Base-by-base conservation (phyloP, 2,888 invertebrate species). In the Drosophila pseudotakahashii region DNA sequence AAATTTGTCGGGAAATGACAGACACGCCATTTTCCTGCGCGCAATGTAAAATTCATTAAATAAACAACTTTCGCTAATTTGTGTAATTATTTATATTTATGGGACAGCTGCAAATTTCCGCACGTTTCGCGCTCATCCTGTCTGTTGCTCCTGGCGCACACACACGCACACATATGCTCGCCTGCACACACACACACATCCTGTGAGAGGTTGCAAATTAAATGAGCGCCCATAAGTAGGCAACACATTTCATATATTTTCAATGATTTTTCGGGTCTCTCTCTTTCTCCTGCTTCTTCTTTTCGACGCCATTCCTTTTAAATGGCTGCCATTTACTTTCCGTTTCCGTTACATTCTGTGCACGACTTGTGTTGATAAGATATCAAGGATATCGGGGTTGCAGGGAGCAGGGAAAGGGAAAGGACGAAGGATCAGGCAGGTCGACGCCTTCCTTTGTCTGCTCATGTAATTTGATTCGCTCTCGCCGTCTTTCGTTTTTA, bases 11-110 rank as follows among this genome's bases (percentile, higher is more conserved):
- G 58, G 54, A 69, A 58, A 59, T n/a, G 37, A 37, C 53, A 37
- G 55, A 48, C 55, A 68, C 68, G 41, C 68, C n/a, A 68, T 42
- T 59, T 69, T 69, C 71, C 68, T 60, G 51, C 14, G n/a, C 47
- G 39, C 66, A 64, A 76, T 64, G 67, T 61, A 64, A 79, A 80
- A 88, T 83, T 86, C 75, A 88, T 88, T 83, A 74, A 62, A 77
- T 75, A 76, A 83, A 86, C 78, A 83, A 78, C 84, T 73, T 74
- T 78, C 34, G 69, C 73, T 78, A 86, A 83, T 88, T 88, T 83
- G 51, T 57, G 68, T 85, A 88, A 82, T 88, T 79, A 82, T 82
- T 85, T 85, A 76, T 79, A 72, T 82, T 82, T 85, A 79, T 72
- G 73, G 73, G 73, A 54, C 70, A 67, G 55, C 61, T 66, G 72